Conservation (phyloP, 23 tunicate species). For the Oikopleura dioica region DNA sequence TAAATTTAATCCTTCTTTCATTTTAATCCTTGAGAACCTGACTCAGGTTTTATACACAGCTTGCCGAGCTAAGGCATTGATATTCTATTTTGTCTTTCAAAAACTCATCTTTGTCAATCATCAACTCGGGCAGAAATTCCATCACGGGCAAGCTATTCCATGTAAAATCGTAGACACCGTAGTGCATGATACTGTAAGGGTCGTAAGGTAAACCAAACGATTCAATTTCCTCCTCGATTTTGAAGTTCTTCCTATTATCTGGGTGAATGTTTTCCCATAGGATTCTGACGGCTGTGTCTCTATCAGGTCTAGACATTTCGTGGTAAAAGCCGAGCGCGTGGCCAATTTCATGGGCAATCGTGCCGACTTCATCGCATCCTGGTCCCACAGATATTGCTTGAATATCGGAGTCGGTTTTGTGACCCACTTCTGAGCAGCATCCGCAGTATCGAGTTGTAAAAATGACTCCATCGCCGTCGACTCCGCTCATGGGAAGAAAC, state of each 20-base stretch:
- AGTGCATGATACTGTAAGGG: background rate
- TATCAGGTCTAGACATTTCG: constrained; percentile 4
- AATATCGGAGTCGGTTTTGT: background rate
- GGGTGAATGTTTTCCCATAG: background rate
- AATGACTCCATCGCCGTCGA: too few relatives aligned
- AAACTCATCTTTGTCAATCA: too few relatives aligned
- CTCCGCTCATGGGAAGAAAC: too few relatives aligned
- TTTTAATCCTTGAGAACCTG: too few relatives aligned
- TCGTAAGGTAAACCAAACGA: background rate
- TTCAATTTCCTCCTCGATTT: background rate
- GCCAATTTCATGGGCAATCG: constrained; percentile 1
- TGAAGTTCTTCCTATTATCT: background rate
- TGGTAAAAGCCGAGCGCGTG: constrained; percentile 1
- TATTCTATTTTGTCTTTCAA: too few relatives aligned
- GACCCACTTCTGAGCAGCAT: background rate
- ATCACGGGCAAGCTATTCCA: too few relatives aligned
- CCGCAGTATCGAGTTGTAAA: constrained; percentile 8
- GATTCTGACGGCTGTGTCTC: background rate
- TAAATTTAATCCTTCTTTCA: too few relatives aligned
- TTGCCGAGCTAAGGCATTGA: too few relatives aligned
- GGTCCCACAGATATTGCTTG: background rate
- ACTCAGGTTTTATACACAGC: too few relatives aligned
- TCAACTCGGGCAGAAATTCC: too few relatives aligned
- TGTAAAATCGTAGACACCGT: background rate
- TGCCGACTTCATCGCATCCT: background rate